Evolutionary conservation across 2,888 invertebrate species (phyloP), one percentile per base, ranked within the genome.

Genomic region (Subacronicta megacephala): DNA sequence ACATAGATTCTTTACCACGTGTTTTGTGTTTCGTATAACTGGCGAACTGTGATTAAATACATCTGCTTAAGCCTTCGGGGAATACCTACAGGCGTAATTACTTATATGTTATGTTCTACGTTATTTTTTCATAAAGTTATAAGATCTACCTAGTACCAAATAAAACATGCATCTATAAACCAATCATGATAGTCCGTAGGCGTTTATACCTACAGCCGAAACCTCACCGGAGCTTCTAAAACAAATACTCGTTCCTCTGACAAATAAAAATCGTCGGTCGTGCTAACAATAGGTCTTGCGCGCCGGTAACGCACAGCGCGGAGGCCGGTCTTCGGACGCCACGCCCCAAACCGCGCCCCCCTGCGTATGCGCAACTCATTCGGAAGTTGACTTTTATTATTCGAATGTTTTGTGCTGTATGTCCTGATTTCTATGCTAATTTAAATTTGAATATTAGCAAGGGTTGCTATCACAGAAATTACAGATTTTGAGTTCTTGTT

Each of bases 271-370:
- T 42, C 51, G 59, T 56, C 56, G 50, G 55, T 64, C 55, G 56
- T 58, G 78, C 80, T 75, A 87, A 90, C 90, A 91, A 90, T 89
- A 87, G 83, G 76, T 69, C 51, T 71, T 69, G 54, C 60, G 77
- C 62, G 78, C 81, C 92, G 87, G 92, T 93, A 93, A 83, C 71
- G 89, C 93, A 93, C 93, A 80, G 82, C 82, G 81, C 78, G 74
- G 78, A 74, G 92, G 92, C 87, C 76, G 90, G 72, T 50, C 86
- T 55, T 47, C 5, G 9, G 49, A 78, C 68, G 83, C 90, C 89
- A 87, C 91, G 90, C 92, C 92, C 74, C 72, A 84, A 79, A 83
- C 89, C 87, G 90, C 88, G 80, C 76, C 69, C 61, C 59, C 12
- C 41, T 66, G 77, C 77, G 74, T 58, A 62, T 46, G 77, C 74